Conservation (phyloP, 2,113 vertebrate genomes). For the Thunnus maccoyii region DNA sequence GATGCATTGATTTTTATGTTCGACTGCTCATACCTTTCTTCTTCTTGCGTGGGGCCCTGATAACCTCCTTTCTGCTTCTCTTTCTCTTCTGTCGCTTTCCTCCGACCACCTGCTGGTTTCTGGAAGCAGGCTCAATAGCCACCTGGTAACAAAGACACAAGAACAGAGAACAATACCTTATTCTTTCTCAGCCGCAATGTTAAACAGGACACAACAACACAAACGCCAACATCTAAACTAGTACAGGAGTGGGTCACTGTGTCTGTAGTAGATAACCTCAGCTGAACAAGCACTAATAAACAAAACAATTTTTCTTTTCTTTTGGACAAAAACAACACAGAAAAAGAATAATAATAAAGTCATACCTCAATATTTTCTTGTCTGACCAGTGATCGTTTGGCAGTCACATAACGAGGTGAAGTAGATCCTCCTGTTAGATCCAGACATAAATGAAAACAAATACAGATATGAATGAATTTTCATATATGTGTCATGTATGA, state of each 20-base stretch:
- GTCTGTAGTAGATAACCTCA: too few relatives aligned
- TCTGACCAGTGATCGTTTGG: constrained; percentile 31
- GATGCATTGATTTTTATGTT: rapidly evolving
- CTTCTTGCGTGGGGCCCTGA: constrained; percentile 67
- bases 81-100: constrained; percentile 76
- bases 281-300: too few relatives aligned
- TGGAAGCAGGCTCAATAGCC: constrained; percentile 61
- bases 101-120: constrained; percentile 74
- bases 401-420: constrained; percentile 46
- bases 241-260: too few relatives aligned
- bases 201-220: background rate
- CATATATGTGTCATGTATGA: too few relatives aligned
- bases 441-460: background rate
- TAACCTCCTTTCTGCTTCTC: constrained; percentile 66
- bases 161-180: background rate
- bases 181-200: background rate
- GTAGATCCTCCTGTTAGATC: constrained; percentile 42
- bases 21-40: constrained; percentile 63
- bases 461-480: too few relatives aligned
- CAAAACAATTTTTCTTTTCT: too few relatives aligned
- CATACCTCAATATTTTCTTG: constrained; percentile 60
- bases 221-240: background rate
- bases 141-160: constrained; percentile 47
- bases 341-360: background rate
- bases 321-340: too few relatives aligned